These are phyloP conservation scores for Cliona cf. orientalis DNA, from an alignment of 37 sponge, comb jelly and placozoan species.

Conservation along the genomic window DNA sequence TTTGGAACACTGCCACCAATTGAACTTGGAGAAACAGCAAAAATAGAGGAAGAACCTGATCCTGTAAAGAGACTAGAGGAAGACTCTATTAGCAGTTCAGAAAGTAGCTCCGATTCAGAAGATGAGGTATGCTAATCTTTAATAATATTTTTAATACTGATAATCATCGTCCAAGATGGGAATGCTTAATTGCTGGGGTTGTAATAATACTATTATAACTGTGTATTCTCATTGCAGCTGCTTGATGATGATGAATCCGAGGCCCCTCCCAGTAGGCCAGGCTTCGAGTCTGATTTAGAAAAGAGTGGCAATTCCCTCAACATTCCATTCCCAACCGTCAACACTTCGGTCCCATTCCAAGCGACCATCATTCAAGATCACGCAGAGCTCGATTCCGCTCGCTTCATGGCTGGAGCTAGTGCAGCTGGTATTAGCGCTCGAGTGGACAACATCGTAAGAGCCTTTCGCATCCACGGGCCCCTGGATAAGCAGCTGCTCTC, in stretches of 20 bases:
- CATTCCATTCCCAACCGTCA: slow-evolving; percentile 27
- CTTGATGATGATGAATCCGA: background rate
- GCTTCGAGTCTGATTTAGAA: slow-evolving; percentile 46
- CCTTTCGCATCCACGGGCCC: slow-evolving; percentile 71
- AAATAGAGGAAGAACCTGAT: too few species aligned
- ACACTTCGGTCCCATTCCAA: slow-evolving; percentile 36
- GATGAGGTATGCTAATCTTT: too few species aligned
- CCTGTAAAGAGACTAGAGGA: too few species aligned
- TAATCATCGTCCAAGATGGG: too few species aligned
- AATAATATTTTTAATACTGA: too few species aligned
- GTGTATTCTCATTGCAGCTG: background rate
- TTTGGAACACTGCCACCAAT: too few species aligned
- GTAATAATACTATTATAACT: background rate
- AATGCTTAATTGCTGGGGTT: too few species aligned
- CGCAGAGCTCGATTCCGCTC: slow-evolving; percentile 45
- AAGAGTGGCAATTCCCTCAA: slow-evolving; percentile 18
- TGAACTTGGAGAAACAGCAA: too few species aligned
- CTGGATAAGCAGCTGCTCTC: slow-evolving; percentile 62
- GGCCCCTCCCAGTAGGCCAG: slow-evolving; percentile 53
- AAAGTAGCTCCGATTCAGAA: too few species aligned
- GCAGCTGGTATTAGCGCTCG: slow-evolving; percentile 50
- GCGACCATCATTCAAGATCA: slow-evolving; percentile 85
- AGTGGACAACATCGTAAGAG: slow-evolving; percentile 81
- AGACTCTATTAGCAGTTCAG: too few species aligned
- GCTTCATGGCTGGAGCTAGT: slow-evolving; percentile 8